These are phyloP conservation scores for Gymnoscelis rufifasciata DNA, from an alignment of 2,888 invertebrate species.

Conservation along the genomic window DNA sequence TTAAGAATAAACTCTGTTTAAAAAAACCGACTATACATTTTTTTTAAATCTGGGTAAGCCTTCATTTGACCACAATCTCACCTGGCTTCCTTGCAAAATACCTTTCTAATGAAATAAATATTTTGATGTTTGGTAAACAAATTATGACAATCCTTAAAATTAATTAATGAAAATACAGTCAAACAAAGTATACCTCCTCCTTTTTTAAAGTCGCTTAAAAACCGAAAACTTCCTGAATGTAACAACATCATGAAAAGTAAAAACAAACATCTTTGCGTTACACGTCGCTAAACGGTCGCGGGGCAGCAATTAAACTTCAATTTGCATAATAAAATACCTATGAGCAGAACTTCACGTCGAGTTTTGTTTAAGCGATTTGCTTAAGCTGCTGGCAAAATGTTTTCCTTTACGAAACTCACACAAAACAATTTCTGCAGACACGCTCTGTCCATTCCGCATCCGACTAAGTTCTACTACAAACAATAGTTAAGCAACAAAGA, in stretches of 20 bases:
- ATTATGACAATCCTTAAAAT: too few species aligned
- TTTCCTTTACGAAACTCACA: slow-evolving; percentile 72
- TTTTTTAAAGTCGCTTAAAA: too few species aligned
- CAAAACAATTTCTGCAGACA: slow-evolving; percentile 71
- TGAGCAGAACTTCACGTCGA: slow-evolving; percentile 44
- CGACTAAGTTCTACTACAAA: slow-evolving; percentile 68
- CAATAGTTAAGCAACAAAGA: slow-evolving; percentile 73
- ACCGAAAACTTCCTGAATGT: neutral
- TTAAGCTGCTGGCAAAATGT: slow-evolving; percentile 71
- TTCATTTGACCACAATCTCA: too few species aligned
- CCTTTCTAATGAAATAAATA: too few species aligned
- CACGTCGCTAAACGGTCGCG: slow-evolving; percentile 21
- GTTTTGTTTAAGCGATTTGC: slow-evolving; percentile 60
- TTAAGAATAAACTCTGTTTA: too few species aligned
- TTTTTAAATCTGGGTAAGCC: too few species aligned
- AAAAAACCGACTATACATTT: too few species aligned
- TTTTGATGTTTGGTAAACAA: too few species aligned
- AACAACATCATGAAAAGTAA: slow-evolving; percentile 9
- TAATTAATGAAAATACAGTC: too few species aligned
- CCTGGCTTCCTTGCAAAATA: too few species aligned
- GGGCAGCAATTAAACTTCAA: slow-evolving; percentile 54
- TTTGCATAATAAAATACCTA: slow-evolving; percentile 53
- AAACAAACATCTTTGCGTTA: slow-evolving; percentile 14
- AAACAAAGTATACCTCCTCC: too few species aligned
- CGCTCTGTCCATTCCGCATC: slow-evolving; percentile 66